Conservation (phyloP, 64 coral and sea anemone genomes). For the Montipora foliosa region DNA sequence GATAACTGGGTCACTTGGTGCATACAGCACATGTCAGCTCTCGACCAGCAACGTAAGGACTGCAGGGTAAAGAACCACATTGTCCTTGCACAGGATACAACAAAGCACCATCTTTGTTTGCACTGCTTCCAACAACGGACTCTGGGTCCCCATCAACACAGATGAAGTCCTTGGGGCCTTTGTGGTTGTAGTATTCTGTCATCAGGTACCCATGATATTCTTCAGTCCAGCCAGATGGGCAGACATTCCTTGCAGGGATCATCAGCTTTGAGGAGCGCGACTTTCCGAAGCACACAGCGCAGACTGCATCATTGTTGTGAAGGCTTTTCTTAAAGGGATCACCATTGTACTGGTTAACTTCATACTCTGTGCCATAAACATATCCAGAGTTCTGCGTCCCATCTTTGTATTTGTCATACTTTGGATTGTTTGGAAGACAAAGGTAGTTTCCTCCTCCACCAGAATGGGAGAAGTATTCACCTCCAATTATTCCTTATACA, state of each 20-base stretch:
- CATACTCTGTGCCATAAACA: too few relatives aligned
- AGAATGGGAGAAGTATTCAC: not conserved
- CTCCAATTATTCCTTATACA: not conserved
- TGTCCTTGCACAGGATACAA: not conserved
- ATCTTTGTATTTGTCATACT: not conserved
- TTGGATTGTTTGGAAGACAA: not conserved
- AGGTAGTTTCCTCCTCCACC: not conserved
- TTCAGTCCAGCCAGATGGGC: too few relatives aligned
- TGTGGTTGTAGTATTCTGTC: too few relatives aligned
- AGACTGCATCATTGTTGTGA: not conserved
- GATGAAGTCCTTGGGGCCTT: not conserved
- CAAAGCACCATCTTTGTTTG: not conserved
- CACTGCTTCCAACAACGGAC: not conserved
- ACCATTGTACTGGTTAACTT: not conserved
- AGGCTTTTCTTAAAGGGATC: not conserved
- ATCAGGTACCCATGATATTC: too few relatives aligned
- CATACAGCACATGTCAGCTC: constrained; percentile 48
- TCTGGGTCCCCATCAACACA: not conserved
- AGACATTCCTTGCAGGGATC: not conserved
- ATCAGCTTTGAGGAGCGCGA: not conserved
- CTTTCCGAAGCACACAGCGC: not conserved
- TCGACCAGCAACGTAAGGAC: constrained; percentile 1
- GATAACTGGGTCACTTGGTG: not conserved
- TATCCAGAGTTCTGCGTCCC: not conserved
- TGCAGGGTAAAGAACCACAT: constrained; percentile 19